Base-by-base conservation (phyloP, 2,113 vertebrate genomes). In the Neomonachus schauinslandi region DNA sequence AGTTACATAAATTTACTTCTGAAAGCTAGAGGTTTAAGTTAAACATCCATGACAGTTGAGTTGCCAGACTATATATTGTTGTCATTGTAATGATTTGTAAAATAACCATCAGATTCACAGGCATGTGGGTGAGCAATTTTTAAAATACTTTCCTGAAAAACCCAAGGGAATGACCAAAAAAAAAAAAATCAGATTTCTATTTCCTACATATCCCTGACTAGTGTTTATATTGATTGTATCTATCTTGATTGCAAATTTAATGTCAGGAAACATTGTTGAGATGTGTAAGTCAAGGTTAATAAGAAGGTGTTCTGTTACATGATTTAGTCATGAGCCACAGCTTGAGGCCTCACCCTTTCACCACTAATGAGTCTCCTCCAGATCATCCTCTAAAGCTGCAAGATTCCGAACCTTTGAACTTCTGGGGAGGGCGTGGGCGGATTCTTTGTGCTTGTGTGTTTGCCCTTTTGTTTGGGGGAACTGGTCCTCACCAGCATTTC, bases 241-340 rank as follows among this genome's bases (percentile, higher is more conserved):
- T 97, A 92, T 22, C 42, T 87, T 91, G 85, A 94, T 72, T 81
- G 53, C 39, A 91, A 95, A 94, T 63, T 83, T 87, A 46, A 57
- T 91, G 88, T 65, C 51, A 31, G 88, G 57, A 82, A 55, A 89
- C 85, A 86, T 61, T 97, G 82, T 83, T 94, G 84, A 84, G 76
- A 14, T 79, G 65, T 76, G 61, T 97, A 89, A 91, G 92, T 97
- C 96, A 98, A 95, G 95, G 98, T 97, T 80, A 96, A 79, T 0
- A 5, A 84, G 96, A 74, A 96, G 80, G 69, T 77, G 61, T 90
- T 94, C 39, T 22, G n/a, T 63, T 76, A 63, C 26, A 39, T 95
- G 91, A 88, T 94, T 96, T 95, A 96, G 94, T 97, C 84, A 91
- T 67, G 76, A 95, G 92, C 57, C 63, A 8, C 85, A 88, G 97